These are phyloP conservation scores for Anniella stebbinsi DNA, from an alignment of 2,797 vertebrate genomes.

Conservation along the genomic window DNA sequence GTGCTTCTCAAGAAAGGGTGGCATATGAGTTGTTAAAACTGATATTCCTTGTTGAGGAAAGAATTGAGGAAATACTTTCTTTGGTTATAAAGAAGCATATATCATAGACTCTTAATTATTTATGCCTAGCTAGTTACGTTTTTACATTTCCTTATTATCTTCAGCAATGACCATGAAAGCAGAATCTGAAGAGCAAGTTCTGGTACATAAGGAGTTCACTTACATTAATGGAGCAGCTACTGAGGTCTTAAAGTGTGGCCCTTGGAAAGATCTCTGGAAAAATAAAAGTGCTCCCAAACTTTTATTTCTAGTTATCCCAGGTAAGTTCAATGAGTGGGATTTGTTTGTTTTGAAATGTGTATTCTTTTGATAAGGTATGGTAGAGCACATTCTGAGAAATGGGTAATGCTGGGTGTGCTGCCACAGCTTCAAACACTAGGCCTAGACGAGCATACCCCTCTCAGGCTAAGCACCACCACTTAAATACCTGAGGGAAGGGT, in stretches of 20 bases:
- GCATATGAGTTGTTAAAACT: background rate
- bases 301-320: slow-evolving; percentile 90
- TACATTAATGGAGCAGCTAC: slow-evolving; percentile 89
- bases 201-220: slow-evolving; percentile 83
- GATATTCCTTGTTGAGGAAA: background rate
- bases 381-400: background rate
- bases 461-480: too few species aligned
- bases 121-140: slow-evolving; percentile 24
- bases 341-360: background rate
- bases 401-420: too few species aligned
- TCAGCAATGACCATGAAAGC: slow-evolving; percentile 75
- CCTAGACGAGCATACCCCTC: too few species aligned
- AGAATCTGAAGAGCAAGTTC: slow-evolving; percentile 69
- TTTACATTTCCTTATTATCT: slow-evolving; percentile 46
- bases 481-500: too few species aligned
- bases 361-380: fast-evolving
- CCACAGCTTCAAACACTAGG: too few species aligned
- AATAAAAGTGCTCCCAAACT: slow-evolving; percentile 73
- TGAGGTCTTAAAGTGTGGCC: slow-evolving; percentile 89
- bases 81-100: background rate
- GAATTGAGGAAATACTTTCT: background rate
- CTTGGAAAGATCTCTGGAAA: slow-evolving; percentile 79
- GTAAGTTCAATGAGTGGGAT: slow-evolving; percentile 72
- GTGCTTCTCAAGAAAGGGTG: background rate
- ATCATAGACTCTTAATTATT: background rate